These are phyloP conservation scores for Bradypus variegatus DNA, from an alignment of 2,797 vertebrate genomes.

Conservation along the genomic window DNA sequence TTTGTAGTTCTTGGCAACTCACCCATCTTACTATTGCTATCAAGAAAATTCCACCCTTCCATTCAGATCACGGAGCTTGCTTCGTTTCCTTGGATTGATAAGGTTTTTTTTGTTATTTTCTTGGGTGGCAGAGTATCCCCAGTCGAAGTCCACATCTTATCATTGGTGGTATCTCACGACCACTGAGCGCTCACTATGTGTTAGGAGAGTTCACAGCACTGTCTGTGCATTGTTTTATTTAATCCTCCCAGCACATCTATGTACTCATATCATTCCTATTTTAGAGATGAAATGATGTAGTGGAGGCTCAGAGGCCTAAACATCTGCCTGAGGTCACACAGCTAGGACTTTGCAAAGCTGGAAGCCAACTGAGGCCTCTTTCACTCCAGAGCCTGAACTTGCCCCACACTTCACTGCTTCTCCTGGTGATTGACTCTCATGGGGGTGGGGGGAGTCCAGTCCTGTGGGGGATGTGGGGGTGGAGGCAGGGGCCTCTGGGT, in stretches of 20 bases:
- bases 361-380: too few species aligned
- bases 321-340: neutral
- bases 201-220: neutral
- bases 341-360: neutral
- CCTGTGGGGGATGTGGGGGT: neutral
- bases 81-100: neutral
- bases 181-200: fast-evolving
- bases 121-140: neutral
- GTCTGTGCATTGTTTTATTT: fast-evolving
- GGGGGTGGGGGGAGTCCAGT: neutral
- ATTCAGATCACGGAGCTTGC: neutral
- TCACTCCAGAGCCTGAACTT: neutral
- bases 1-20: neutral
- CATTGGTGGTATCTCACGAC: neutral
- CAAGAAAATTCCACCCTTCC: neutral
- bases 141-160: fast-evolving
- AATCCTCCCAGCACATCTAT: neutral
- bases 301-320: neutral
- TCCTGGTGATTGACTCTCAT: fast-evolving
- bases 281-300: neutral
- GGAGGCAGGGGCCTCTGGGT: neutral
- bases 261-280: neutral
- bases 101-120: neutral
- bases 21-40: neutral
- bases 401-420: neutral